Evolutionary conservation across 2,888 invertebrate species (phyloP).

Genomic region (Pinctada fucata): DNA sequence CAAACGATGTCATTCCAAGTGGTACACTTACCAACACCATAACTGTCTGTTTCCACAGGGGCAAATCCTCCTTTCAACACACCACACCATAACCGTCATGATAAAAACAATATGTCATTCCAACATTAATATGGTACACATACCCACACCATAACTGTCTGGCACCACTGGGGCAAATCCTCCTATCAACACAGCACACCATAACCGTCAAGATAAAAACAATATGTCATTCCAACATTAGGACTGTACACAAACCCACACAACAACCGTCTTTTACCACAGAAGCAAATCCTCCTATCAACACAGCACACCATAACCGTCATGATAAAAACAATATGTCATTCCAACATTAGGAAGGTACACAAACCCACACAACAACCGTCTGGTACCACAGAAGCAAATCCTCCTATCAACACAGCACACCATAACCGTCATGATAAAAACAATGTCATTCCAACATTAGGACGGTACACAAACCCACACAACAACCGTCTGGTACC

Average conservation of each 20-base stretch:
- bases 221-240: slow-evolving; percentile 91
- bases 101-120: no score
- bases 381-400: slow-evolving; percentile 93
- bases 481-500: slow-evolving; percentile 92
- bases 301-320: slow-evolving; percentile 89
- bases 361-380: slow-evolving; percentile 90
- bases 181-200: slow-evolving; percentile 90
- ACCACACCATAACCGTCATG: no score
- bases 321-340: slow-evolving; percentile 97
- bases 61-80: slow-evolving; percentile 95
- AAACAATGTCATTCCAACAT: slow-evolving; percentile 94
- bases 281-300: slow-evolving; percentile 96
- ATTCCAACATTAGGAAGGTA: slow-evolving; percentile 88
- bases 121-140: no score
- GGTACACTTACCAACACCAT: slow-evolving; percentile 85
- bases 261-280: slow-evolving; percentile 94
- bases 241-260: slow-evolving; percentile 85
- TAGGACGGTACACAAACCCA: slow-evolving; percentile 85
- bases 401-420: slow-evolving; percentile 91
- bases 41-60: slow-evolving; percentile 92
- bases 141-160: slow-evolving; percentile 91
- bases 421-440: slow-evolving; percentile 95
- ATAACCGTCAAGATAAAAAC: slow-evolving; percentile 95
- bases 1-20: no score
- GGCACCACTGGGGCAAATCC: slow-evolving; percentile 95